Evolutionary conservation across 2,797 vertebrate genomes (phyloP), one percentile per base, ranked within the genome.

Genomic region (Gymnoscopelus microlampas): DNA sequence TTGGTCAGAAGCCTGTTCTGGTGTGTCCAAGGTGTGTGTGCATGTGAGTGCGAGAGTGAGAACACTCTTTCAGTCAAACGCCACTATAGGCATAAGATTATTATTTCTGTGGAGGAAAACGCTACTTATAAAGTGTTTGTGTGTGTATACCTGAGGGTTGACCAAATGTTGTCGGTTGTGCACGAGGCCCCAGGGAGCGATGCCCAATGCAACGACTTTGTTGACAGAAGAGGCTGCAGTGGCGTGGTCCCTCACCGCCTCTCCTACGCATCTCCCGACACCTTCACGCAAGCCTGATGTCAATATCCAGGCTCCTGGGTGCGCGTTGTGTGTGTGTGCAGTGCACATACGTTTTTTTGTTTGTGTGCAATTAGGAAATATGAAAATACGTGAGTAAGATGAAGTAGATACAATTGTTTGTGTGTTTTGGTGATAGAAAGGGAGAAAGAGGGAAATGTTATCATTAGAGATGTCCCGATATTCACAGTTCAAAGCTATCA

Each of bases 231-330:
- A 87, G 3, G 93, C 95, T 1, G 96, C 96, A 0, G 90, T 93
- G 60, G 95, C 91, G 10, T 97, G 95, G 79, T 98, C 96, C 47
- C 95, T 92, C 66, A 97, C 96, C 0, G 96, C 96, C 76, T 96
- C 94, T 0, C 96, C 96, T 0, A 97, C 92, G n/a, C 94, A 95
- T 56, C 89, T 88, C 3, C 95, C 94, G 0, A 97, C 93, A 2
- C 96, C 96, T 8, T 94, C 93, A n/a, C 92, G 93, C 65, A 98
- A 59, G 3, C 96, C 96, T 2, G 92, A 86, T 0, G 96, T 96
- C 74, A 97, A 78, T 53, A 98, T 96, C 96, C 96, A 98, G 0
- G 96, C 96, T 39, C 96, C 96, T 98, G 81, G 39, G 14, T 15
- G 3, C 3, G 70, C 9, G 58, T 11, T 7, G 9, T n/a, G n/a